Evolutionary conservation across 2,113 vertebrate species (phyloP), one percentile per base, ranked within the genome.

Genomic region (Silurus meridionalis): DNA sequence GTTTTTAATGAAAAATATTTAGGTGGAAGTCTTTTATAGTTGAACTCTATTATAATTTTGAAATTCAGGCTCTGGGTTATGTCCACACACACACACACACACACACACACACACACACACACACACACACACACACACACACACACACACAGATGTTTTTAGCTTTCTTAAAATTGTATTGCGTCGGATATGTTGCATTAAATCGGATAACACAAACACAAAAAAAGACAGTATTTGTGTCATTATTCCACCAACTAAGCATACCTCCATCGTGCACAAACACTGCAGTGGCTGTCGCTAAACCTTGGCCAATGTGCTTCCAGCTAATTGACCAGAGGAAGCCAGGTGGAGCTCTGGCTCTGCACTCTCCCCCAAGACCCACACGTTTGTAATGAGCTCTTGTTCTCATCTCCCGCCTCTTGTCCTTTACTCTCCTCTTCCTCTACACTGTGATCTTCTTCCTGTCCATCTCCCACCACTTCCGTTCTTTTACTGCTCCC

Each of bases 281-380:
- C 85, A 89, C 64, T 14, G 86, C 83, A 85, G 82, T 80, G 64
- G 79, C 84, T 84, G 82, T 80, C 55, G 82, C 86, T 87, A 84
- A 86, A 88, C 82, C 82, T 37, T 50, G 14, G 84, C 48, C 86
- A 87, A 84, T 4, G 85, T 83, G 85, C 80, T 79, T 86, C 87
- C 92, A 84, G 89, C 93, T 95, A 95, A 96, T 95, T 94, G 94
- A 95, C 91, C 91, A 93, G 83, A 0, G 87, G 93, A 91, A 94
- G 89, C 0, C 86, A 85, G 89, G 93, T 91, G 58, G 52, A 90
- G 89, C 91, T 93, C 90, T 91, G 88, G 86, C 88, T 37, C 80
- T 89, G 82, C 83, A 63, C 53, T 1, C 61, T 72, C 81, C 88
- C 0, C 3, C 13, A 67, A 90, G 90, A 85, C 74, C 11, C 63